These are phyloP conservation scores for Myzus persicae DNA, from an alignment of 1,140 invertebrate genomes.

Conservation along the genomic window DNA sequence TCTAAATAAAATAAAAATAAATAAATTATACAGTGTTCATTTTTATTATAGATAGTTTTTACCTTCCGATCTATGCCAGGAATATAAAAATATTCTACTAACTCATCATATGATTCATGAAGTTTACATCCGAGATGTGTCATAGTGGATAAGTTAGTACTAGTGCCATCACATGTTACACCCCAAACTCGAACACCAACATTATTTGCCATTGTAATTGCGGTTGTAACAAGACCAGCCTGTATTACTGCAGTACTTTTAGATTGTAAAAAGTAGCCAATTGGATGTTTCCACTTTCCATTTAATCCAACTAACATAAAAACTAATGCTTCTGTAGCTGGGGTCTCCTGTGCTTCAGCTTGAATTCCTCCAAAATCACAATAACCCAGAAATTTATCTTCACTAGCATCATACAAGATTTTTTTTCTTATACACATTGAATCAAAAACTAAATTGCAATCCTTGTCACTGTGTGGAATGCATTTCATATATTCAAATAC, in stretches of 20 bases:
- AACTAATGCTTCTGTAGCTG: slow-evolving; percentile 49
- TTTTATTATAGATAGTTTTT: neutral
- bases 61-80: neutral
- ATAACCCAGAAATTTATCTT: slow-evolving; percentile 37
- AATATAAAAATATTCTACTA: slow-evolving; percentile 4
- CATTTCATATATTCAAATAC: slow-evolving; percentile 18
- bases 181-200: slow-evolving; percentile 36
- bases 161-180: slow-evolving; percentile 38
- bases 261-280: slow-evolving; percentile 23
- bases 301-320: slow-evolving; percentile 38
- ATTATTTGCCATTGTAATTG: slow-evolving; percentile 17
- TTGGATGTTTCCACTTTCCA: slow-evolving; percentile 27
- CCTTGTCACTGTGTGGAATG: neutral
- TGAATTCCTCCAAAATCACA: slow-evolving; percentile 47
- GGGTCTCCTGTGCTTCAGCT: slow-evolving; percentile 17
- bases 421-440: neutral
- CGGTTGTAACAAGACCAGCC: neutral
- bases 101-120: neutral
- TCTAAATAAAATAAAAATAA: slow-evolving; percentile 17
- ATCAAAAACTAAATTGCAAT: slow-evolving; percentile 15
- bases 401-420: neutral
- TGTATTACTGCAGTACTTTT: slow-evolving; percentile 30
- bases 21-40: neutral
- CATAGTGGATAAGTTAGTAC: slow-evolving; percentile 39
- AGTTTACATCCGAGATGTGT: slow-evolving; percentile 41